Evolutionary conservation across 2,888 invertebrate genomes (phyloP), one percentile per base, ranked within the genome.

Genomic region (Agrochola litura): DNA sequence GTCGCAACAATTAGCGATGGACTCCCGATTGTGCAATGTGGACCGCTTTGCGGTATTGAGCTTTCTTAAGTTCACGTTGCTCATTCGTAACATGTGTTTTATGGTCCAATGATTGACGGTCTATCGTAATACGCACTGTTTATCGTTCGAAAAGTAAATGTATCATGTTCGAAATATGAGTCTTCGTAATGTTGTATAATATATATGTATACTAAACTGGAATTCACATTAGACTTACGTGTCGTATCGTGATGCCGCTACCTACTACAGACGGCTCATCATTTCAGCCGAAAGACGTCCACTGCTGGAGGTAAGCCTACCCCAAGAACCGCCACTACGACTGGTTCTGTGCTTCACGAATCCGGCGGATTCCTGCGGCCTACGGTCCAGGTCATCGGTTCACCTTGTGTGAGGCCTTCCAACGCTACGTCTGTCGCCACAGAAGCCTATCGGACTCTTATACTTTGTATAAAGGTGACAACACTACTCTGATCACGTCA

Each of bases 1-100:
- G 19, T n/a, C 43, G 25, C 37, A 54, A 79, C 25, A 66, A 66
- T 69, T 58, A 12, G n/a, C 56, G 67, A 37, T n/a, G 58, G 22
- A 67, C 64, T 67, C 72, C 56, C 43, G 60, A 46, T n/a, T 22
- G 25, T 30, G 58, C 37, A 6, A n/a, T 43, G 12, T 8, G 37
- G n/a, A 22, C 37, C 30, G 46, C 25, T 58, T 71, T 61, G 37
- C 54, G 60, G 12, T 22, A 2, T 56, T 49, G 14, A 49, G 41
- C 22, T 56, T 41, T 56, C 22, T n/a, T 66, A 22, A 22, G 22
- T 52, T 67, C 19, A 19, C 3, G 6, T 65, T 12, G 10, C 10
- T 22, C 6, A 12, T 63, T 63, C 22, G 22, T 63, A 63, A 41
- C 14, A n/a, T 63, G 22, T 63, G 12, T 63, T 41, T 63, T 37